A percentile compares a stretch with the other conserved stretches of the same genome.
Evolutionary conservation across 2,113 vertebrate genomes (phyloP).

Genomic region (Prunella himalayana): DNA sequence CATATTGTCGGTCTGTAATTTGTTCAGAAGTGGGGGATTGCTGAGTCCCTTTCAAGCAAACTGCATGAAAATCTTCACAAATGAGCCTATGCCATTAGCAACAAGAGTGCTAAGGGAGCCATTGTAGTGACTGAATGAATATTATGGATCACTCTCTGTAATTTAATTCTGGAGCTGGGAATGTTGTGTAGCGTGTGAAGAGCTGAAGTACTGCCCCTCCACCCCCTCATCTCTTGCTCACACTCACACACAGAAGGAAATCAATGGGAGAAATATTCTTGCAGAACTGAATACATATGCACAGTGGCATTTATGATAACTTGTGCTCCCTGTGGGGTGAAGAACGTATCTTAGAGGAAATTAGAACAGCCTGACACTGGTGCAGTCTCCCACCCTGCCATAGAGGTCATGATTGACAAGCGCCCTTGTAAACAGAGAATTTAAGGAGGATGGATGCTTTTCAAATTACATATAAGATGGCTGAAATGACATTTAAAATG

Average conservation of each 20-base stretch:
- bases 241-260: neutral
- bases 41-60: conserved; percentile 59
- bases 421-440: neutral
- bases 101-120: conserved; percentile 46
- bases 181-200: neutral
- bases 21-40: conserved; percentile 53
- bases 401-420: conserved; percentile 11
- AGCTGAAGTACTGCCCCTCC: neutral
- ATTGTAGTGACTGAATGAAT: conserved; percentile 57
- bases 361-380: conserved; percentile 16
- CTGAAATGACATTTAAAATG: conserved; percentile 54
- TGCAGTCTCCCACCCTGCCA: neutral
- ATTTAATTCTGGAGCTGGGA: conserved; percentile 58
- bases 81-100: conserved; percentile 61
- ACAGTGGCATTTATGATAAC: conserved; percentile 16
- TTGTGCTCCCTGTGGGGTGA: neutral
- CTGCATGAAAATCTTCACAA: conserved; percentile 58
- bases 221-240: neutral
- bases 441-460: neutral
- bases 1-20: conserved; percentile 63
- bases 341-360: neutral
- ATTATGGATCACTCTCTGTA: conserved; percentile 60
- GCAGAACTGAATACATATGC: neutral
- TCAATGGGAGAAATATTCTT: neutral
- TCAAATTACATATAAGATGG: conserved; percentile 14